Evolutionary conservation across 2,888 invertebrate genomes (phyloP), one percentile per base, ranked within the genome.

Genomic region (Mythimna ferrago): DNA sequence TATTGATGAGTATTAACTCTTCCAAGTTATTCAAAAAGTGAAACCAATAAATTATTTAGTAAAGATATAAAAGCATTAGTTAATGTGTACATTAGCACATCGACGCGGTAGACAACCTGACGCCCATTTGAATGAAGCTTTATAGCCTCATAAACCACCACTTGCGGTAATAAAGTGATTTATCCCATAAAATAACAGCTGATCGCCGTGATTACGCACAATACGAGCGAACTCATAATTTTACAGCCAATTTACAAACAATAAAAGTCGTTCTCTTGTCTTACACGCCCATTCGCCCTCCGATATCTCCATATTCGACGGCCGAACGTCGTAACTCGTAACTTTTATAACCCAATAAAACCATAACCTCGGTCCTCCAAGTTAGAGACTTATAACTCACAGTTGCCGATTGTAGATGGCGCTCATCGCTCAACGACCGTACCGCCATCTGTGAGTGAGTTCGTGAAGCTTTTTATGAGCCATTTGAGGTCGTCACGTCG

Each of bases 171-270:
- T 95, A 95, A 95, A 95, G 92, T 93, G 93, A 94, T 94, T 93
- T 93, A 93, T 93, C 92, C 93, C 91, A 94, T 94, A 94, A 94
- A 95, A 93, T 92, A 94, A 93, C 95, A 96, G 94, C 94, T 96
- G 95, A 96, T 94, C 92, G 91, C 89, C 84, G 92, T 94, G 94
- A 96, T 95, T 95, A 93, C 94, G 91, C 90, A 93, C 93, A 96
- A 95, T 95, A 94, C 94, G 95, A 94, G 91, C 92, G 89, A 94
- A 92, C 93, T 96, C 95, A 96, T 96, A 96, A 96, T 95, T 96
- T 96, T 96, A 96, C 96, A 95, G 94, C 94, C 96, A 96, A 96
- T 96, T 96, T 96, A 95, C 96, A 96, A 96, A 96, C 96, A 96
- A 96, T 96, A 96, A 96, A 96, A 96, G 95, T 94, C 94, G 92